Evolutionary conservation across 2,797 vertebrate genomes (phyloP), one percentile per base, ranked within the genome.

Genomic region (Buphagus erythrorhynchus): DNA sequence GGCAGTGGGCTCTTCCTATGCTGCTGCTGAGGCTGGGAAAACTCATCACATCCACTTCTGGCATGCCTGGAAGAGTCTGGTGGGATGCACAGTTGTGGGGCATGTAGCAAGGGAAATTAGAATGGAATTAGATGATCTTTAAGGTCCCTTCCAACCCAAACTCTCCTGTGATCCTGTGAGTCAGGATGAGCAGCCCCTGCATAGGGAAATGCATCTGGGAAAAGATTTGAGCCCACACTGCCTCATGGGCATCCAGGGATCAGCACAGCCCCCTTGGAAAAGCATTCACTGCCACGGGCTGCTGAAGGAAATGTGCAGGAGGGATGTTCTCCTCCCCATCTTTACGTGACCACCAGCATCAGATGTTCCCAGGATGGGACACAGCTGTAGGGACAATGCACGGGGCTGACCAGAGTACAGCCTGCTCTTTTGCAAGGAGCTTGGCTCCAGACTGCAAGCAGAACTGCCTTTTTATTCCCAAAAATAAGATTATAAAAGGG

Each of bases 361-460:
- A 71, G 71, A n/a, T 1, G 1, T 58, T 49, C 72, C 63, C 1
- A 0, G 0, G 7, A 77, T 38, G 92, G 93, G 89, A 84, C 73
- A 38, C 90, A 96, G 90, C 92, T 93, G 90, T 6, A 54, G 57
- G 49, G 65, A 74, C 12, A 3, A 6, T 6, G 48, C 24, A 28
- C 9, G 1, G 74, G 18, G 40, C 80, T 86, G 76, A 59, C 25
- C 71, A 59, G 48, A 84, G 48, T 12, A 62, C 93, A 95, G 73
- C 51, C 36, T 74, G 55, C 87, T 66, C 80, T 96, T 96, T 69
- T 86, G 77, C 90, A 88, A 92, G 36, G 74, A 75, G 21, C 54
- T 93, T 85, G 86, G 90, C 86, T 84, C 36, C 0, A 0, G 40
- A 7, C 11, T 78, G 20, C 40, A 20, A 59, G 40, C 8, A 78